These are phyloP conservation scores for Cirrhinus mrigala DNA, from an alignment of 2,797 vertebrate genomes.

Conservation along the genomic window DNA sequence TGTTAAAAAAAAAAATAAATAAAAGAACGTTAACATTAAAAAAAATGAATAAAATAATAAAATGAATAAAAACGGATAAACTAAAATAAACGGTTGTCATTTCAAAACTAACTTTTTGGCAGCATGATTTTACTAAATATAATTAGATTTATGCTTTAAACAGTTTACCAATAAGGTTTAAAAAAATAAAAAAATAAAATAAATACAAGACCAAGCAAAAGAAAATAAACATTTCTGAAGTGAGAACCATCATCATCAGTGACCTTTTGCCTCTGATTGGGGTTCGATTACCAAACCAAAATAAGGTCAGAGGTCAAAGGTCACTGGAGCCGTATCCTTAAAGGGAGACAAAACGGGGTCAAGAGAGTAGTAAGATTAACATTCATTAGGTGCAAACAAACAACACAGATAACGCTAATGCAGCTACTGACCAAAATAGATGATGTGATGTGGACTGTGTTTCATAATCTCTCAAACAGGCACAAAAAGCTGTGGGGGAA, in stretches of 20 bases:
- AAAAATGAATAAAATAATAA: no score
- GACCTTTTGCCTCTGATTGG: not conserved
- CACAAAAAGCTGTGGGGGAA: not conserved
- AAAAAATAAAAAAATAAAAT: no score
- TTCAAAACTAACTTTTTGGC: no score
- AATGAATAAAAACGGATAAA: no score
- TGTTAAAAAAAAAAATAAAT: no score
- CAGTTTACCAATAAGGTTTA: no score
- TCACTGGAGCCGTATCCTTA: no score
- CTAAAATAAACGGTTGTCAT: no score
- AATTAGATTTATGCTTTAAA: no score
- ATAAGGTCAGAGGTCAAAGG: conserved; percentile 17
- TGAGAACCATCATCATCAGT: not conserved
- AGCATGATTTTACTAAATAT: no score
- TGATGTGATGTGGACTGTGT: not conserved
- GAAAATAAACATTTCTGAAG: not conserved
- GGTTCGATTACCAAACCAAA: not conserved
- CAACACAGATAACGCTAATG: not conserved
- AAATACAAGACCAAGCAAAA: not conserved
- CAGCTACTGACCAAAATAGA: not conserved
- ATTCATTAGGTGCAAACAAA: not conserved
- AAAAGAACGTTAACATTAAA: no score
- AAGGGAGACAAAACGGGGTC: not conserved
- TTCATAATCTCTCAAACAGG: not conserved
- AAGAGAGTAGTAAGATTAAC: not conserved